Evolutionary conservation across 2,888 invertebrate species (phyloP).

Genomic region (Hedychridium roseum): DNA sequence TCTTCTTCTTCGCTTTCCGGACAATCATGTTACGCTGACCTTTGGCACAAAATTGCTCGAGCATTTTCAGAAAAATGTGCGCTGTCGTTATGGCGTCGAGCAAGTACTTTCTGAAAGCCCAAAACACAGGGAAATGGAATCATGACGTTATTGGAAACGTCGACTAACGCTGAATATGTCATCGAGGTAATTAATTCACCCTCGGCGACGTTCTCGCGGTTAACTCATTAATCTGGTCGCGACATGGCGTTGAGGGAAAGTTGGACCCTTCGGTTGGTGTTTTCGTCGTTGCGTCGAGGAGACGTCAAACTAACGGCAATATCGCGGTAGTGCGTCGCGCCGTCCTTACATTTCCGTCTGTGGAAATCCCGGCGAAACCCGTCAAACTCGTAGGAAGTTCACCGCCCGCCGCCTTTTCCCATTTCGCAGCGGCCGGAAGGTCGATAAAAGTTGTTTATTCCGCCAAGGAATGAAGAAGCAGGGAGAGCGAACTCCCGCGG

Average conservation of each 20-base stretch:
- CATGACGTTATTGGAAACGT: no score
- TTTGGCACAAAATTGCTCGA: constrained; percentile 70
- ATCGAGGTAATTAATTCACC: no score
- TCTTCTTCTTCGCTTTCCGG: constrained; percentile 69
- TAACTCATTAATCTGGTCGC: constrained; percentile 23
- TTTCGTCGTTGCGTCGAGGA: constrained; percentile 31
- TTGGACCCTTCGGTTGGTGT: constrained; percentile 27
- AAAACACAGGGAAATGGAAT: no score
- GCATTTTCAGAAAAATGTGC: constrained; percentile 90
- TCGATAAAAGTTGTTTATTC: constrained; percentile 56
- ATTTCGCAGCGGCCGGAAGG: constrained; percentile 46
- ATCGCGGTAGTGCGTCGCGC: constrained; percentile 18
- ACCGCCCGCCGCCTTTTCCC: constrained; percentile 43
- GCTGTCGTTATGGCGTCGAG: constrained; percentile 89
- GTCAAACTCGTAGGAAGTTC: constrained; percentile 42
- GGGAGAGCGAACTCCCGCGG: constrained; percentile 15
- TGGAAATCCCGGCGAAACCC: constrained; percentile 39
- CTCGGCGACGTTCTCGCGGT: no score
- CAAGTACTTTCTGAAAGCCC: constrained; percentile 78
- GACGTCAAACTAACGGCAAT: constrained; percentile 29
- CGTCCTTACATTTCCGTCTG: constrained; percentile 35
- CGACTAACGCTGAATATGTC: no score
- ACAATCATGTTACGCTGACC: constrained; percentile 72
- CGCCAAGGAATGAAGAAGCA: constrained; percentile 35
- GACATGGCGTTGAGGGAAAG: constrained; percentile 7